phyloP scores from a whole-genome alignment of 2,888 invertebrate species.

The Papilio demoleus region DNA sequence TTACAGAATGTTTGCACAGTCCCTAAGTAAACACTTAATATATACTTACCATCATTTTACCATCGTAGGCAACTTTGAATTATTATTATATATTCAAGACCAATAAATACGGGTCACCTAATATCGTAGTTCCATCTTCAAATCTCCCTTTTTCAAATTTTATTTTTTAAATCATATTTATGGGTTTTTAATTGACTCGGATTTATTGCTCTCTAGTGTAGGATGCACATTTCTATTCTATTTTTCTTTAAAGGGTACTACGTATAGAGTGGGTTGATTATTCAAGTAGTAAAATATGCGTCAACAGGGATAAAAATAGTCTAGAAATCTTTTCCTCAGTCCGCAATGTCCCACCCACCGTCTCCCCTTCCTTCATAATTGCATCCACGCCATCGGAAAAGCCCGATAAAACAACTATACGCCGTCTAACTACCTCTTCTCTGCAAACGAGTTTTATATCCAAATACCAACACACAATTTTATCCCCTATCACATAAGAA shows the following conservation, averaged over 20 bases:
- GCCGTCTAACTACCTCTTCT: constrained; percentile 36
- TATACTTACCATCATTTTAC: neutral
- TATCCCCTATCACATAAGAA: constrained; percentile 31
- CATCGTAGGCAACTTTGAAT: neutral
- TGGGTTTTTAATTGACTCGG: no score
- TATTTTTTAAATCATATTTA: no score
- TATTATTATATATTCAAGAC: neutral
- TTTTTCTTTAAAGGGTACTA: neutral
- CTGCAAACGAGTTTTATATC: constrained; percentile 24
- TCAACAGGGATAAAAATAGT: constrained; percentile 9
- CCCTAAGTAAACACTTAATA: neutral
- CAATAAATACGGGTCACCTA: no score
- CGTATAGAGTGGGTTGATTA: neutral
- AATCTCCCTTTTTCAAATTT: no score
- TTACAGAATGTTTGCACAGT: neutral
- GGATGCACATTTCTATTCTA: neutral
- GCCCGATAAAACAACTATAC: constrained; percentile 38
- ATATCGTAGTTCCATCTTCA: no score
- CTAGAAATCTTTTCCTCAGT: constrained; percentile 12
- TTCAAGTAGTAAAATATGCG: constrained; percentile 3
- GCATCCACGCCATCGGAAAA: constrained; percentile 38
- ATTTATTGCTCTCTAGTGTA: neutral
- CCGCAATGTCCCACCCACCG: neutral
- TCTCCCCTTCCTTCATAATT: constrained; percentile 31
- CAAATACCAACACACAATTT: neutral